Evolutionary conservation across 1,140 invertebrate genomes (phyloP).

Genomic region (Doryteuthis pealeii): DNA sequence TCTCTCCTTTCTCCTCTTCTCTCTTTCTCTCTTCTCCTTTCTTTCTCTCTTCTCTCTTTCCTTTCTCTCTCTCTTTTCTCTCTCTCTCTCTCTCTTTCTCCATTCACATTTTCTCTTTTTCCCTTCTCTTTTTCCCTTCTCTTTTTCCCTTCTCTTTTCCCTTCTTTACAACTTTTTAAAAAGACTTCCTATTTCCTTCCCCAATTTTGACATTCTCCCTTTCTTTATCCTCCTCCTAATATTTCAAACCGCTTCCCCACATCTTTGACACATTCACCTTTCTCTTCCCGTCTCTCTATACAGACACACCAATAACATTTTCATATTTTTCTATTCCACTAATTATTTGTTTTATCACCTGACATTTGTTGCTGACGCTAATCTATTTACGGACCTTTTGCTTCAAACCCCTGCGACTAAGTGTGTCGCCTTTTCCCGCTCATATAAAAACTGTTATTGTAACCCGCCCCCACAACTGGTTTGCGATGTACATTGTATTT

Average conservation of each 20-base stretch:
- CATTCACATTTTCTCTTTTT: background rate
- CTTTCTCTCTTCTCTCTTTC: background rate
- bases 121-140: background rate
- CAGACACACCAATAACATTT: no score
- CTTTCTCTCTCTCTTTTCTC: background rate
- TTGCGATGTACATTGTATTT: no score
- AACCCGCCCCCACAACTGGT: no score
- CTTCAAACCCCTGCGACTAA: no score
- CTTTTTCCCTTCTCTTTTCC: background rate
- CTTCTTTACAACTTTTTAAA: background rate
- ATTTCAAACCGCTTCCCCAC: background rate
- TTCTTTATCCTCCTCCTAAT: background rate
- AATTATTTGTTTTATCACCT: no score
- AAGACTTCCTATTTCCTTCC: background rate
- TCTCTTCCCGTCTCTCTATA: background rate
- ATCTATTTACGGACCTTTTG: no score
- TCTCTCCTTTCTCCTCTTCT: background rate
- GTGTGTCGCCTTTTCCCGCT: no score
- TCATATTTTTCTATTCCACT: no score
- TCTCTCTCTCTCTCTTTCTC: background rate
- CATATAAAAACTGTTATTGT: no score
- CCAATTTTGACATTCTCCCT: background rate
- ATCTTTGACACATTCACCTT: background rate
- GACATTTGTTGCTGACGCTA: no score
- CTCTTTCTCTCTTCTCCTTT: background rate